A percentile compares a stretch with the other conserved stretches of the same genome.
These are phyloP conservation scores for Bhutanitis thaidina DNA, from an alignment of 2,888 invertebrate genomes.

Conservation along the genomic window DNA sequence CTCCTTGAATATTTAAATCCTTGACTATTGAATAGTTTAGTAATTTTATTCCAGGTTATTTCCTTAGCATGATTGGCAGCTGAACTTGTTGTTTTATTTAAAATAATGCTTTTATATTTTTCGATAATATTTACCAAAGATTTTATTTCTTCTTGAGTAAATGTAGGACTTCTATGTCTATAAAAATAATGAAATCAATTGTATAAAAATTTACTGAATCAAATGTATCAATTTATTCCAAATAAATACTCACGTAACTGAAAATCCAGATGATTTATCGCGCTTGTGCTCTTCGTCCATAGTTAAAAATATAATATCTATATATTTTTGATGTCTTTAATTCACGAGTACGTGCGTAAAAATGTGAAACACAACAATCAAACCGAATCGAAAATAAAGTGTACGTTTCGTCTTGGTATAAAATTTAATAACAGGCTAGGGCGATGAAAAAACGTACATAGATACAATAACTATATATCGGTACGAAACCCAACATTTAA, in stretches of 20 bases:
- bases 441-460: too few relatives aligned
- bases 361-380: too few relatives aligned
- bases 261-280: not conserved
- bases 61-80: conserved; percentile 52
- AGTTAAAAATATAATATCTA: not conserved
- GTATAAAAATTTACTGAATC: too few relatives aligned
- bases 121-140: conserved; percentile 47
- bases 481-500: too few relatives aligned
- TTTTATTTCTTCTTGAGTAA: conserved; percentile 49
- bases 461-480: too few relatives aligned
- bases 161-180: conserved; percentile 53
- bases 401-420: too few relatives aligned
- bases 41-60: conserved; percentile 52
- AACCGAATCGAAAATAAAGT: too few relatives aligned
- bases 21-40: conserved; percentile 48
- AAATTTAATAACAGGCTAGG: too few relatives aligned
- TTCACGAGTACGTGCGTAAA: too few relatives aligned
- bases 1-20: conserved; percentile 43
- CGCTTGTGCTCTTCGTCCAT: conserved; percentile 13
- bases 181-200: conserved; percentile 7
- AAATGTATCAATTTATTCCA: not conserved
- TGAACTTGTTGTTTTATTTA: conserved; percentile 52
- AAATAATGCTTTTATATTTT: conserved; percentile 49
- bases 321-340: too few relatives aligned
- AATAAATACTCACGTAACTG: conserved; percentile 1